Conservation (phyloP, 2,797 vertebrate species). For the Rhinoraja longicauda region DNA sequence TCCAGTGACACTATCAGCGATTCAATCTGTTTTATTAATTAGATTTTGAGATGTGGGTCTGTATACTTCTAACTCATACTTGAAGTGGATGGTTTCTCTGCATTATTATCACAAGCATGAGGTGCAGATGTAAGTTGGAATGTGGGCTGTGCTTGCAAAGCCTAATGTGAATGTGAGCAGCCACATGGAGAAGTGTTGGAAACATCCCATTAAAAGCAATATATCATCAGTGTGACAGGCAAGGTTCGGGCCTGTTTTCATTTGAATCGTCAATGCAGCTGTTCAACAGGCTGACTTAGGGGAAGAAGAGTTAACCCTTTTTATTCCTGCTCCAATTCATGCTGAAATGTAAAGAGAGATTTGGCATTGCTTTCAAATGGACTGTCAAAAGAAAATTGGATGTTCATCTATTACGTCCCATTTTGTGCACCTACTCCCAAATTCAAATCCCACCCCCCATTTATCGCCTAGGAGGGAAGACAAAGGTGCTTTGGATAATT, state of each 20-base stretch:
- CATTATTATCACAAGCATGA: slow-evolving; percentile 59
- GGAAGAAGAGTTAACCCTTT: slow-evolving; percentile 68
- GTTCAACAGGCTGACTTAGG: slow-evolving; percentile 62
- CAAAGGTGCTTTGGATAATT: not conserved
- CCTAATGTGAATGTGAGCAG: slow-evolving; percentile 61
- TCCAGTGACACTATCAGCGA: not conserved
- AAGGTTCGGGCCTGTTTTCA: slow-evolving; percentile 82
- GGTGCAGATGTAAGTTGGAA: slow-evolving; percentile 71
- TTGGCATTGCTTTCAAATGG: slow-evolving; percentile 42
- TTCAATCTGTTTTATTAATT: slow-evolving; percentile 17
- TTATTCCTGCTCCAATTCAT: slow-evolving; percentile 41
- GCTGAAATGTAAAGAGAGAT: slow-evolving; percentile 48
- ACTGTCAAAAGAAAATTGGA: not conserved
- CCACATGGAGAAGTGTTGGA: slow-evolving; percentile 80
- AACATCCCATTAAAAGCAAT: slow-evolving; percentile 86
- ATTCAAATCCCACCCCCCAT: too few species aligned
- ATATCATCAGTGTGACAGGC: slow-evolving; percentile 81
- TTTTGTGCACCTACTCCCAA: too few species aligned
- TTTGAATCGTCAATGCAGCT: slow-evolving; percentile 87
- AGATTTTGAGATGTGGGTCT: not conserved
- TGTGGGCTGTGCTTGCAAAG: slow-evolving; percentile 67
- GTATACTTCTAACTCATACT: not conserved
- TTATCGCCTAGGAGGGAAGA: not conserved
- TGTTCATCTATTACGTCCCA: too few species aligned
- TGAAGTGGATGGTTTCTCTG: slow-evolving; percentile 52